Conservation (phyloP, 1,140 invertebrate genomes). For the Scaptodrosophila lebanonensis region DNA sequence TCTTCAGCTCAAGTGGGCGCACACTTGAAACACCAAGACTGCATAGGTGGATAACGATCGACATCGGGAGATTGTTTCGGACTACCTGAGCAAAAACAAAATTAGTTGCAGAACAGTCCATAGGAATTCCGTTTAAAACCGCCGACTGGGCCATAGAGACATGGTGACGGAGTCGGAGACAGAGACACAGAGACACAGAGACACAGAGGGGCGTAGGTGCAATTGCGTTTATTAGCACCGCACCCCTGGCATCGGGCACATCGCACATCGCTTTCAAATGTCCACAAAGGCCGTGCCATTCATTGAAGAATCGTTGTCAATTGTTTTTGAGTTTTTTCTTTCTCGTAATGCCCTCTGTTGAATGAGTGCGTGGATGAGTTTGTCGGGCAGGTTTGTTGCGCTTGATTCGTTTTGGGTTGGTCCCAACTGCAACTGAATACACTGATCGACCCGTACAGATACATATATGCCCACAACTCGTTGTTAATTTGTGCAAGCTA, state of each 20-base stretch:
- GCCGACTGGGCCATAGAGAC: constrained; percentile 65
- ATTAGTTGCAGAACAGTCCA: constrained; percentile 38
- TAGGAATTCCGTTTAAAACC: constrained; percentile 64
- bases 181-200: no score
- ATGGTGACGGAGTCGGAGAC: no score
- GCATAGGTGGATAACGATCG: constrained; percentile 52
- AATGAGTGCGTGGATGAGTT: constrained; percentile 43
- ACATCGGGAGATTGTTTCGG: constrained; percentile 5
- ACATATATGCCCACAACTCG: not conserved
- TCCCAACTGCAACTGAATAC: no score
- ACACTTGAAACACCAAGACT: constrained; percentile 49
- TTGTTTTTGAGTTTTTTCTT: constrained; percentile 24
- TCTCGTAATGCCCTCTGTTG: constrained; percentile 8
- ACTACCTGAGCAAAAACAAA: constrained; percentile 31
- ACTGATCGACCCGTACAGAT: not conserved
- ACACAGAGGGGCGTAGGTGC: constrained; percentile 71
- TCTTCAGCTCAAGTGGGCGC: constrained; percentile 68
- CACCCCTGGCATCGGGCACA: constrained; percentile 45
- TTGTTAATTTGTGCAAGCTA: constrained; percentile 1
- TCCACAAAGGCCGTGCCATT: constrained; percentile 30
- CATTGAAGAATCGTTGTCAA: constrained; percentile 53
- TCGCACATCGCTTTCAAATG: constrained; percentile 26
- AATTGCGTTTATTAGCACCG: constrained; percentile 76
- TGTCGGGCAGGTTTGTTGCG: constrained; percentile 40
- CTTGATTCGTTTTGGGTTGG: constrained; percentile 51